Conservation (phyloP, 2,113 vertebrate genomes). For the Origma solitaria region DNA sequence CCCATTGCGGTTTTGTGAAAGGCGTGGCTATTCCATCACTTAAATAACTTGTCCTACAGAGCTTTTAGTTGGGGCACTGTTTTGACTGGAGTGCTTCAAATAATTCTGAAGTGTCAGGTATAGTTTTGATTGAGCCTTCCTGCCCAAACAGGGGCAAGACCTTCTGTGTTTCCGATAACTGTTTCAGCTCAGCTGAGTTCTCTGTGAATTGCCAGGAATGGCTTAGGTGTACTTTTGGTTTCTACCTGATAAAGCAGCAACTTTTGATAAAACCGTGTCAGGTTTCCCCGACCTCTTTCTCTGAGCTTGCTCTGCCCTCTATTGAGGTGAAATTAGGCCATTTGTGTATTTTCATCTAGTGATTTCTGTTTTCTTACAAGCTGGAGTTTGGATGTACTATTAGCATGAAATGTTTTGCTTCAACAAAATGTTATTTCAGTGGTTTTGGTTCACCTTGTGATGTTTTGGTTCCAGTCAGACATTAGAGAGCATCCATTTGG, state of each 20-base stretch:
- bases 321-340: background rate
- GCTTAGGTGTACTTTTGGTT: background rate
- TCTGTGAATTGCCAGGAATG: background rate
- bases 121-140: background rate
- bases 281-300: background rate
- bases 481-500: background rate
- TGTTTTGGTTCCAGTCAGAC: background rate
- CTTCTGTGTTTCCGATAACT: background rate
- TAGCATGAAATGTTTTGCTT: background rate
- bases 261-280: background rate
- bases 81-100: background rate
- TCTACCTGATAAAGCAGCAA: background rate
- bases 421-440: background rate
- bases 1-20: background rate
- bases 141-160: background rate
- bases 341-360: background rate
- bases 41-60: background rate
- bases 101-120: background rate
- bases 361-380: background rate
- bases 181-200: background rate
- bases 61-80: background rate
- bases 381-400: background rate
- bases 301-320: background rate
- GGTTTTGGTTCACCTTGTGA: background rate
- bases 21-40: background rate